Evolutionary conservation across 2,113 vertebrate genomes (phyloP).

Genomic region (Eulacestoma nigropectus): DNA sequence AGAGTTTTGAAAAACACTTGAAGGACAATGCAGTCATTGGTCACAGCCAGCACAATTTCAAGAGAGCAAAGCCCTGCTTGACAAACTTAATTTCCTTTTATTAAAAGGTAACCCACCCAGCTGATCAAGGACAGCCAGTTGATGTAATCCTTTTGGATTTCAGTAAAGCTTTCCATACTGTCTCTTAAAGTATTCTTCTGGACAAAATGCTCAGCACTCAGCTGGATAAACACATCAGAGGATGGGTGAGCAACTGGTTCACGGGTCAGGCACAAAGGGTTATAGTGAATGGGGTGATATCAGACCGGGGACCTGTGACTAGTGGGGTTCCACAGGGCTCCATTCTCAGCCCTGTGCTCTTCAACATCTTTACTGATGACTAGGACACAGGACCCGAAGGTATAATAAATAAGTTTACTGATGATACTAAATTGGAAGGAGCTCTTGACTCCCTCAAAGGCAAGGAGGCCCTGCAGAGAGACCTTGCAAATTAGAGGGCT

Average conservation of each 20-base stretch:
- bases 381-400: neutral
- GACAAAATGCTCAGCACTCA: neutral
- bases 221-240: neutral
- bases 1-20: neutral
- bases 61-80: neutral
- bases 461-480: neutral
- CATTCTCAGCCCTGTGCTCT: rapidly evolving
- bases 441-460: neutral
- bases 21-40: neutral
- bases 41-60: neutral
- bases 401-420: neutral
- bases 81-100: neutral
- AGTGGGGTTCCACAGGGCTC: neutral
- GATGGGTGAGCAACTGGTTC: neutral
- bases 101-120: neutral
- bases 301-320: neutral
- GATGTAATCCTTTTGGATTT: neutral
- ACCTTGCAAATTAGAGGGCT: neutral
- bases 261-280: rapidly evolving
- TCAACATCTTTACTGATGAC: neutral
- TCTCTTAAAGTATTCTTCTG: neutral
- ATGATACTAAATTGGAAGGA: neutral
- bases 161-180: neutral
- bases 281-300: neutral
- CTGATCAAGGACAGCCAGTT: neutral